Evolutionary conservation across 2,797 vertebrate genomes (phyloP).

Genomic region (Crypturellus tataupa): DNA sequence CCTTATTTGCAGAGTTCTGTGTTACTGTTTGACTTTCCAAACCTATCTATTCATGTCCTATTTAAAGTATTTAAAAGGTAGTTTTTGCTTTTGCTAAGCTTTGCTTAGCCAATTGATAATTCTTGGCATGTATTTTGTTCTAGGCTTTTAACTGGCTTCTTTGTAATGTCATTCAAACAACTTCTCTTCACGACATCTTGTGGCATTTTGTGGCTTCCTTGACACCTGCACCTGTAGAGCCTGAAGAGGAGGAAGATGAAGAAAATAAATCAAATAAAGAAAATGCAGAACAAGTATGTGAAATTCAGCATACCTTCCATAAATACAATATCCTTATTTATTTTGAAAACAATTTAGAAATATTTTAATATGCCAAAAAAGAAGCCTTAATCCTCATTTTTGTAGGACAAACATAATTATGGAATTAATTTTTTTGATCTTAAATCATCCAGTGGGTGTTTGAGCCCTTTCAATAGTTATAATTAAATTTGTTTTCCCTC

Average conservation of each 20-base stretch:
- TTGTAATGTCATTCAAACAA: slow-evolving; percentile 99
- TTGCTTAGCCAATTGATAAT: background rate
- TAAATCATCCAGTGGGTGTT: background rate
- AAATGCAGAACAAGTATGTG: slow-evolving; percentile 90
- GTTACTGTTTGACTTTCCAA: background rate
- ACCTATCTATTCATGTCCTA: background rate
- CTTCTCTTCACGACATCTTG: slow-evolving; percentile 96
- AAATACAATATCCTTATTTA: background rate
- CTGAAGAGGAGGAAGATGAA: slow-evolving; percentile 97
- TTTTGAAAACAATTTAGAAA: background rate
- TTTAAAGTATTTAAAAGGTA: background rate
- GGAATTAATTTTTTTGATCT: background rate
- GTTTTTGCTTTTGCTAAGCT: background rate
- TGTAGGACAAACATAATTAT: background rate
- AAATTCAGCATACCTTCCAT: background rate
- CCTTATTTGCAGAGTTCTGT: background rate
- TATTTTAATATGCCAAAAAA: background rate
- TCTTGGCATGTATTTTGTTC: background rate
- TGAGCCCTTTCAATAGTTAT: background rate
- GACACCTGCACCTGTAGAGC: slow-evolving; percentile 94
- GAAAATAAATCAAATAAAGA: slow-evolving; percentile 98
- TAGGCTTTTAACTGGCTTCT: slow-evolving; percentile 99
- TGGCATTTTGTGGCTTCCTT: slow-evolving; percentile 99
- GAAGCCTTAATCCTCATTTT: background rate
- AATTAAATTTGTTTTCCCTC: background rate